Evolutionary conservation across 2,797 vertebrate species (phyloP), one percentile per base, ranked within the genome.

Genomic region (Sebastes diploproa): DNA sequence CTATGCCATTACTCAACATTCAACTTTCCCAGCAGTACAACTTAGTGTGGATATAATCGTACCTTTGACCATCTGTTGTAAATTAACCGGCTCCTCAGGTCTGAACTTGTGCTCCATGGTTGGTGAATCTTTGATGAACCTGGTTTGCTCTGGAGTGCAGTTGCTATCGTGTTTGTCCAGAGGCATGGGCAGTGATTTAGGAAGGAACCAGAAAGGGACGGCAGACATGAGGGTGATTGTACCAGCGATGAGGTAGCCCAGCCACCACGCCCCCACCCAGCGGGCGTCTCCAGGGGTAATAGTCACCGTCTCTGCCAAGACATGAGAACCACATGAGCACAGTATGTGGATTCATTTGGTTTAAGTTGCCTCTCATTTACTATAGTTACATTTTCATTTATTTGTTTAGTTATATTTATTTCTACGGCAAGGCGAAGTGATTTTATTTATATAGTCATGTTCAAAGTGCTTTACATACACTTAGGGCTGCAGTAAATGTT

Each of bases 261-360:
- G 94, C 98, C 98, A 99, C 98, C 98, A 99, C 0, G 98, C 98
- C 3, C 98, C 98, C 1, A 99, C 97, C 98, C 98, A 99, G 82
- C 96, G 96, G 16, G 93, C 93, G 2, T 99, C 98, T 64, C 94
- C 94, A 2, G 96, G 96, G 36, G 95, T 97, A 55, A 99, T 97
- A 0, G 93, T 92, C 69, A 98, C 29, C 0, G 90, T 95, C 27
- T 97, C 98, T 99, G 90, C 13, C 22, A 59, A 70, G 16, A 69
- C 2, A 82, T 5, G 65, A 67, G 29, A 55, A 77, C 30, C 64
- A 4, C 12, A 7, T 60, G 25, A 80, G 62, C 11, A 67, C 10
- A 34, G 18, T 3, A 9, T 30, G 20, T 27, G 9, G 3, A 38
- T 2, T 56, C 0, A 4, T 54, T 65, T 30, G 29, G 2, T 11